Percentiles rank a stretch among this genome's conserved stretches.
These are phyloP conservation scores for Bimastos eiseni DNA, from an alignment of 2,888 invertebrate species.

Conservation along the genomic window DNA sequence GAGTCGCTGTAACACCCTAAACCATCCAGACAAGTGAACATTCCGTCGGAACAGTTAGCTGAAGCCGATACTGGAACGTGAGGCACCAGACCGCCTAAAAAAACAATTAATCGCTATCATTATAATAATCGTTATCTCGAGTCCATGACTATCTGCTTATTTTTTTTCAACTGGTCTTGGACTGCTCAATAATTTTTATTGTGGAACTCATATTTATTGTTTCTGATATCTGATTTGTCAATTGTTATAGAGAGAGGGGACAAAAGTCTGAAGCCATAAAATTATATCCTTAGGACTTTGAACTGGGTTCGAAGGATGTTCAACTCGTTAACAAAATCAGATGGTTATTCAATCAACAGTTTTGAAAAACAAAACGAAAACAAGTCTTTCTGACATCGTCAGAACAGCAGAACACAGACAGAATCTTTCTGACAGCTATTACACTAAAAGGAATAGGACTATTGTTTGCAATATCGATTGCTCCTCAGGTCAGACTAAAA, in stretches of 20 bases:
- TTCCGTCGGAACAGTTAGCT: neutral
- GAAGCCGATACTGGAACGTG: neutral
- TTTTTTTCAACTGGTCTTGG: no score
- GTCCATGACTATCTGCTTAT: no score
- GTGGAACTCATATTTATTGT: no score
- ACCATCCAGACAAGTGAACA: neutral
- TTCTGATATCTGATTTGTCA: no score
- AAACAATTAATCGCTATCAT: neutral
- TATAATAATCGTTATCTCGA: no score
- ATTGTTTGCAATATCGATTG: neutral
- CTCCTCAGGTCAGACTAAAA: neutral
- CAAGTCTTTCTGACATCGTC: neutral
- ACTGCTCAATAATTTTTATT: no score
- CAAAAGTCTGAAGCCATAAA: no score
- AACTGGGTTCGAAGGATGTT: no score
- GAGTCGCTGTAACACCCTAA: conserved; percentile 10
- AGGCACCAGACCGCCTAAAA: neutral
- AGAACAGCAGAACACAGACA: neutral
- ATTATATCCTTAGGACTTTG: no score
- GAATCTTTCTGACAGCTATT: neutral
- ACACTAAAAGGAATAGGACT: neutral
- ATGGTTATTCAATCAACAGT: no score
- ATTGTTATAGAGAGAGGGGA: no score
- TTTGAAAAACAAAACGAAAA: neutral
- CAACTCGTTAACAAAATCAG: no score